Base-by-base conservation (phyloP, 2,888 invertebrate species). In the Megamerina dolium region DNA sequence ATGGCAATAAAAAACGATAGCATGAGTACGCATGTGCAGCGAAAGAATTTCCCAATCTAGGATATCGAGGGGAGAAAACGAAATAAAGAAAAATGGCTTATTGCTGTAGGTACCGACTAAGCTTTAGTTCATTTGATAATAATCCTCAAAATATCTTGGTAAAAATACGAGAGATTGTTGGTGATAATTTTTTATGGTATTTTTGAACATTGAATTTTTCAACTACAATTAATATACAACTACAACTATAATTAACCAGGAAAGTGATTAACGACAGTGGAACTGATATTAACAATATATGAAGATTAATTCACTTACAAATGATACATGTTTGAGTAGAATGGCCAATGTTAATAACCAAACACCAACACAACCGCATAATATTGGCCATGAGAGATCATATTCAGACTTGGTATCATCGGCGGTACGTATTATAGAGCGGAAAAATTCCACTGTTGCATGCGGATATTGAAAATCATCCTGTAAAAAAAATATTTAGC, bases 21-120 rank as follows among this genome's bases (percentile, higher is more conserved):
- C 57, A 68, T 59, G 8, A 63, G 30, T n/a, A 67, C 50, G 33
- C 60, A 61, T 16, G 52, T 50, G 41, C 63, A 64, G 14, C 68
- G 64, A 39, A 68, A 45, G 13, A 60, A 33, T 43, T 67, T 68
- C 20, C 69, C 69, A 48, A 68, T 65, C 68, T 68, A 45, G 20
- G 42, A 37, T 8, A 23, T 10, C n/a, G n/a, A n/a, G n/a, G 35
- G 45, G 26, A 52, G 31, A 6, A 36, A 33, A 45, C 29, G 39
- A 32, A 44, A 46, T 37, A 6, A 9, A 34, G 14, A 45, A 37
- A 30, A 43, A 21, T 33, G 16, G 5, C 13, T 10, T 23, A 20
- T 23, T 23, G 5, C 14, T 29, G n/a, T 29, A 2, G 13, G 6
- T 2, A 13, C 14, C 14, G 14, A 20, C 5, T 31, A 14, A 31